These are phyloP conservation scores for Ctenopoma kingsleyae DNA, from an alignment of 2,797 vertebrate genomes.

Conservation along the genomic window DNA sequence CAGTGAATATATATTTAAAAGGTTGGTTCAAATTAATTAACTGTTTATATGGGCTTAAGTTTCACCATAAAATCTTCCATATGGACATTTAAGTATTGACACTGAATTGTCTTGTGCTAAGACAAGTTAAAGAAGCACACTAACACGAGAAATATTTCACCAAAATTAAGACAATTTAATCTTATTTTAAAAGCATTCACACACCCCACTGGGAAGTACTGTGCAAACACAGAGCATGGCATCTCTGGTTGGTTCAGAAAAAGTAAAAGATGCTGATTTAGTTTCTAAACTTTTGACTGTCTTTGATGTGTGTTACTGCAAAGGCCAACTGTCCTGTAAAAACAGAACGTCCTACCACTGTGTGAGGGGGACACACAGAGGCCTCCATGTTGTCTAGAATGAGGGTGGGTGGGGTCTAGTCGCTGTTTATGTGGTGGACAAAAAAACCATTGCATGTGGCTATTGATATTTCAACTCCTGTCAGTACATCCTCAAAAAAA, in stretches of 20 bases:
- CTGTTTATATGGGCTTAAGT: constrained; percentile 5
- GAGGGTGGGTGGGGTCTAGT: constrained; percentile 69
- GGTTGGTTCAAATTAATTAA: not conserved
- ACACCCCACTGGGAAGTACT: constrained; percentile 29
- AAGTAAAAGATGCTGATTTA: constrained; percentile 43
- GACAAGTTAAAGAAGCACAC: not conserved
- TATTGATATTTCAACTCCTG: constrained; percentile 84
- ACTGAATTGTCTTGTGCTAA: not conserved
- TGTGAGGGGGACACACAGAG: constrained; percentile 40
- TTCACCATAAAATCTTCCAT: constrained; percentile 5
- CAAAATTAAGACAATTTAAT: not conserved
- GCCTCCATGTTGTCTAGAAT: constrained; percentile 39
- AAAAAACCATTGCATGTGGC: constrained; percentile 86
- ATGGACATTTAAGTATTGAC: not conserved
- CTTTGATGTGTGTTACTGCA: constrained; percentile 44
- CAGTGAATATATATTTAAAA: constrained; percentile 1
- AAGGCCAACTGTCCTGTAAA: constrained; percentile 33
- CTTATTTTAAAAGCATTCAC: not conserved
- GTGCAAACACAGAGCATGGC: constrained; percentile 53
- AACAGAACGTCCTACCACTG: constrained; percentile 52
- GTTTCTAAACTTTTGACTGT: constrained; percentile 57
- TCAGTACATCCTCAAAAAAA: constrained; percentile 78
- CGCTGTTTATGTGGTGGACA: constrained; percentile 82
- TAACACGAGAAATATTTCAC: not conserved
- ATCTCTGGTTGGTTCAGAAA: constrained; percentile 41